These are phyloP conservation scores for Hypocryptadius cinnamomeus DNA, from an alignment of 2,113 vertebrate genomes.

Conservation along the genomic window DNA sequence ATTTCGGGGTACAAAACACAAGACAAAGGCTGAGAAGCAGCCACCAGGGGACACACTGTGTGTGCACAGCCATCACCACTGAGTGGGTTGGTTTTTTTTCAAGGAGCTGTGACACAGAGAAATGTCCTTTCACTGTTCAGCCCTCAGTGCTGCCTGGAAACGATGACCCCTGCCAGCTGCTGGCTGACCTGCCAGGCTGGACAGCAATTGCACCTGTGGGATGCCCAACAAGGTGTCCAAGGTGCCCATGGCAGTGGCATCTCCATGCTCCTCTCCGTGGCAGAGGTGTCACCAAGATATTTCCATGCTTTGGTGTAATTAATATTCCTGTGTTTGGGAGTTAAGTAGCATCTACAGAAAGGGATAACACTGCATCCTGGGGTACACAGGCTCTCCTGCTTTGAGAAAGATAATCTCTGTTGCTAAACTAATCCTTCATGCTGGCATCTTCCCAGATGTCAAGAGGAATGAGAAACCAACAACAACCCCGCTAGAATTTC, in stretches of 20 bases:
- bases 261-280: neutral
- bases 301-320: neutral
- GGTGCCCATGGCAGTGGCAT: fast-evolving
- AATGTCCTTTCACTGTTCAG: neutral
- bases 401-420: neutral
- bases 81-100: neutral
- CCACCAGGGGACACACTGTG: neutral
- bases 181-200: neutral
- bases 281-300: neutral
- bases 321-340: neutral
- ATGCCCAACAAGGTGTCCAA: neutral
- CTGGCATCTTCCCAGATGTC: neutral
- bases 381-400: neutral
- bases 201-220: neutral
- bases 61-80: neutral
- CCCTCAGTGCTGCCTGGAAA: neutral
- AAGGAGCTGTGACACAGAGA: neutral
- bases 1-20: neutral
- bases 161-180: neutral
- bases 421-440: neutral
- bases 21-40: neutral
- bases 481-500: neutral
- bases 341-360: neutral
- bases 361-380: neutral
- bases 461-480: neutral